Evolutionary conservation across 92 coral and sea anemone species (phyloP), one percentile per base, ranked within the genome.

Genomic region (Meandrina meandrites): DNA sequence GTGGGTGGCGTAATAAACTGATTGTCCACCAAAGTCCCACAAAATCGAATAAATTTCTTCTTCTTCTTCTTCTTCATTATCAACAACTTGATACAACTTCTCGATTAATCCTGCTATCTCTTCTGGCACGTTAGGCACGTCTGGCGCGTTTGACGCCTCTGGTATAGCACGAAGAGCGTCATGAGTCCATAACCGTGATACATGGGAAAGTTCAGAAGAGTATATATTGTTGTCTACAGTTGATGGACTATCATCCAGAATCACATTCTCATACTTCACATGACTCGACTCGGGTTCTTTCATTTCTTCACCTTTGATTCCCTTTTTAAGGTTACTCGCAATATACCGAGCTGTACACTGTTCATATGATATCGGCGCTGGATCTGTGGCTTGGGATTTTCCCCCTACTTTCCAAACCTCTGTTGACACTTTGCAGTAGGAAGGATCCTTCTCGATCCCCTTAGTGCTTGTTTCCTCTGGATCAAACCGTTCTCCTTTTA

Each of bases 21-120:
- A 71, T 8, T 71, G 76, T 30, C 76, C 76, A 30, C 45, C 76
- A 34, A 71, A 71, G 34, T 71, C 76, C 76, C 76, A 71, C 76
- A 71, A 31, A 31, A 30, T 5, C 1, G 76, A 71, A 17, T 13
- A 71, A 1, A 71, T 18, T 3, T 31, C 42, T 31, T 71, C 76
- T 3, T 71, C 22, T 0, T 11, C 76, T 71, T 71, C 47, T 71
- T 71, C 42, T 0, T 3, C 24, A 14, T 6, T 30, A 6, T 15
- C 40, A 6, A 2, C 40, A 6, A 2, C 9, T 14, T 71, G 40
- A 17, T 0, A 47, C 22, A 71, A 36, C 76, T 14, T 71, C 8
- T 30, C 10, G 34, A 71, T 14, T 8, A 71, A 15, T 15, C 45
- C 11, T 17, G 76, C 40, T 32, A 71, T 31, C 0, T 71, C 76